phyloP scores from a whole-genome alignment of 1,140 invertebrate genomes.

The Neoseiulus cucumeris region DNA sequence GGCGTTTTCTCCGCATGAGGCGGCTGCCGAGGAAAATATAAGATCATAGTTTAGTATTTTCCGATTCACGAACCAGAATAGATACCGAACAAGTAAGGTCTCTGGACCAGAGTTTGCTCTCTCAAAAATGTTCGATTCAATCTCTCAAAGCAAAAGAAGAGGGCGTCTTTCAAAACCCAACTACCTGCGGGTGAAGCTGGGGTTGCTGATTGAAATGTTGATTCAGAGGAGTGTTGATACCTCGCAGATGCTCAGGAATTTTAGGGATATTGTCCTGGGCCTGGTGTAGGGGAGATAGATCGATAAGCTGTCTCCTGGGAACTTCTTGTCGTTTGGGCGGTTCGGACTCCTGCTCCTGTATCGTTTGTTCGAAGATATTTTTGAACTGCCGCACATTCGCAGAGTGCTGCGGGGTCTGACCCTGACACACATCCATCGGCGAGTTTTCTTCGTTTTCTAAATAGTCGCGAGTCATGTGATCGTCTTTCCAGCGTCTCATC shows the following conservation, averaged over 20 bases:
- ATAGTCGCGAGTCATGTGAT: neutral
- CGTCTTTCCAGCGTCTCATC: slow-evolving; percentile 9
- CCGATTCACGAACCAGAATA: too few species aligned
- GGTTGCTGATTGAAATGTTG: too few species aligned
- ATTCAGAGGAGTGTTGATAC: too few species aligned
- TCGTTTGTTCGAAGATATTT: slow-evolving; percentile 5
- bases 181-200: too few species aligned
- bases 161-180: too few species aligned
- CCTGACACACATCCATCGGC: neutral
- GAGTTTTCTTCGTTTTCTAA: neutral
- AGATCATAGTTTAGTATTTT: too few species aligned
- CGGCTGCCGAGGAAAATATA: neutral
- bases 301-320: neutral
- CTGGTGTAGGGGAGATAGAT: neutral
- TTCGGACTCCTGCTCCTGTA: neutral
- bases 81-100: too few species aligned
- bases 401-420: neutral
- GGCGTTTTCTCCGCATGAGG: neutral
- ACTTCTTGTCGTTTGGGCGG: neutral
- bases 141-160: too few species aligned
- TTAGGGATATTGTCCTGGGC: slow-evolving; percentile 5
- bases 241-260: neutral
- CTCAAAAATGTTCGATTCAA: too few species aligned
- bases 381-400: slow-evolving; percentile 6
- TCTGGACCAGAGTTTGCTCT: too few species aligned